Base-by-base conservation (phyloP, 2,888 invertebrate species). In the Hydropsyche betteni region DNA sequence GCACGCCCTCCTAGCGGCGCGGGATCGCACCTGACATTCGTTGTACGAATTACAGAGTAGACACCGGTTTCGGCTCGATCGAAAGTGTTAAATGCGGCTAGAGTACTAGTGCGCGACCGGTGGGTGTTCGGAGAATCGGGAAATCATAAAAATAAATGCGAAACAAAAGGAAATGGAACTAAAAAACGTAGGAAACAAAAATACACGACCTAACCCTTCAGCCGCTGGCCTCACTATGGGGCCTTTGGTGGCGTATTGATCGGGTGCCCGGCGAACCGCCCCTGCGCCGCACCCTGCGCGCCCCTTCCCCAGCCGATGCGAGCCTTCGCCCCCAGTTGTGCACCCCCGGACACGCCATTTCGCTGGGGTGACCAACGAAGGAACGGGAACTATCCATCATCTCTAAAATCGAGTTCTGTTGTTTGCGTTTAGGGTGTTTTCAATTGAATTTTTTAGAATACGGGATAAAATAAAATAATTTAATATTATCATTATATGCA, bases 101-200 rank as follows among this genome's bases (percentile, higher is more conserved):
- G 24, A 24, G 24, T 24, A 24, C 24, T 74, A 75, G 71, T 33
- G 68, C 74, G 72, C 53, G 24, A 24, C 24, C 24, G 24, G 24
- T 24, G 24, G 68, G 69, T 55, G 44, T 73, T 69, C 76, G 74
- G 69, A 72, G 51, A 72, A 61, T 69, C 79, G 75, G 78, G 68
- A 87, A 87, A 86, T 86, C 87, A 87, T 87, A 88, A 88, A 87
- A 86, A 85, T 86, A 85, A 87, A 87, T 86, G 86, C 80, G 80
- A 80, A 87, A 88, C 76, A 78, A 80, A 80, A 80, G 78, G 78
- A 79, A 79, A 88, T 86, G 86, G 86, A 87, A 87, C 86, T 85
- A 85, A 87, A 44, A 88, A 88, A 87, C 86, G 86, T 86, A 86
- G 85, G 85, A 86, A 87, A 87, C 86, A 83, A 84, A 87, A 87